Evolutionary conservation across 1,140 invertebrate species (phyloP), one percentile per base, ranked within the genome.

Genomic region (Heliconius eleuchia): DNA sequence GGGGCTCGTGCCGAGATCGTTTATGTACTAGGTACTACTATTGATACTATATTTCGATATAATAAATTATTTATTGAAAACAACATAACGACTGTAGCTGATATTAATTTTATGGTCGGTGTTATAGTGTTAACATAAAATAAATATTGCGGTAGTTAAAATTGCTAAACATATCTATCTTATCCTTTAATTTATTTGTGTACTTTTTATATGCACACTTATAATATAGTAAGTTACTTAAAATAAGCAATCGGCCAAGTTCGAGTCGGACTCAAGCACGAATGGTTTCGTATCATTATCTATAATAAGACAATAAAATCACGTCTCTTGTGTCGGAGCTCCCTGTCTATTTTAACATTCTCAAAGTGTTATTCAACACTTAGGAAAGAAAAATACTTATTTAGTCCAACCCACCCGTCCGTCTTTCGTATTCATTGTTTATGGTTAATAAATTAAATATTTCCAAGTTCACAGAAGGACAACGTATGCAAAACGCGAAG

Each of bases 1-100:
- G 42, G 46, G 30, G 76, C 70, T 66, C 76, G 70, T 77, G 76
- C 76, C 57, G 55, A 60, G 74, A 66, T 0, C 74, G 50, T 57
- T 39, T 34, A 75, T 75, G 34, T 18, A 75, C 42, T 75, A 52
- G 50, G 19, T 18, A 75, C 37, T 75, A 75, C 55, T n/a, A 9
- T 75, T 60, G 74, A 66, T 75, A 75, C 27, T 50, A 50, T 55
- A 74, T 74, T 74, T 72, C 72, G 72, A 78, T 78, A 77, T 73
- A 55, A 57, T 70, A 50, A 46, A 74, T 75, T 71, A 79, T 79
- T 75, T 71, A 79, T 79, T 75, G 73, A 71, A 34, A 71, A 79
- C 71, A 79, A 74, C 66, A 79, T 57, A 76, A 80, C 75, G 70
- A 74, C 73, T 46, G 30, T 0, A 73, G 60, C 73, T 37, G 74